Evolutionary conservation across 1,140 invertebrate species (phyloP), one percentile per base, ranked within the genome.

Genomic region (Cardiocondyla obscurior): DNA sequence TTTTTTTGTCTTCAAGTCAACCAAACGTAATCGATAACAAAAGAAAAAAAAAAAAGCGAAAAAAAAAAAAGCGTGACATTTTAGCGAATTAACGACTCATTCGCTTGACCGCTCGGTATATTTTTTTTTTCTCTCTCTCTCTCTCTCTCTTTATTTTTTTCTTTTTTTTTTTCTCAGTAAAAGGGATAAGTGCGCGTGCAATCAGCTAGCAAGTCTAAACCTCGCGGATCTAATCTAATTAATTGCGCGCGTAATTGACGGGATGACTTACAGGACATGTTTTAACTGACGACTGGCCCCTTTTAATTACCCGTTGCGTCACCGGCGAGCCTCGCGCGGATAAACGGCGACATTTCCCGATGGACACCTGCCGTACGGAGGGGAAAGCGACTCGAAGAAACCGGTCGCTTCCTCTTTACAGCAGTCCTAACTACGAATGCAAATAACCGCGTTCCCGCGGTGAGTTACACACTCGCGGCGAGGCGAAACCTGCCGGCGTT

Each of bases 391-490:
- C 25, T 30, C 7, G 42, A 25, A 44, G 67, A 86, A 73, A 73
- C 58, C 84, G 67, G 73, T 83, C 44, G 53, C 33, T 28, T 73
- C 36, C 19, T 58, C 28, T 4, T 28, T 62, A 62, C n/a, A 69
- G 76, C 53, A 57, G 39, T 69, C 67, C 60, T 86, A 86, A 86
- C 49, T 77, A 55, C 46, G 55, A 81, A 72, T 64, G 82, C 85
- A 84, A 86, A 88, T 74, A 84, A 64, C 19, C 51, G 42, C 19
- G 58, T 76, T 64, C 58, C 44, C 44, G 19, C n/a, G 10, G 36
- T 46, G 33, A 39, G 36, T 76, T 30, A 28, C 25, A 12, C 2
- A 28, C 14, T 39, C 1, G 22, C 36, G 14, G 16, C n/a, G 16
- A 74, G 36, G 30, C 10, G 53, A 70, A 72, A 30, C 19, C 44